A percentile compares a stretch with the other conserved stretches of the same genome.
Evolutionary conservation across 2,113 vertebrate genomes (phyloP).

Genomic region (Nothoprocta pentlandii): DNA sequence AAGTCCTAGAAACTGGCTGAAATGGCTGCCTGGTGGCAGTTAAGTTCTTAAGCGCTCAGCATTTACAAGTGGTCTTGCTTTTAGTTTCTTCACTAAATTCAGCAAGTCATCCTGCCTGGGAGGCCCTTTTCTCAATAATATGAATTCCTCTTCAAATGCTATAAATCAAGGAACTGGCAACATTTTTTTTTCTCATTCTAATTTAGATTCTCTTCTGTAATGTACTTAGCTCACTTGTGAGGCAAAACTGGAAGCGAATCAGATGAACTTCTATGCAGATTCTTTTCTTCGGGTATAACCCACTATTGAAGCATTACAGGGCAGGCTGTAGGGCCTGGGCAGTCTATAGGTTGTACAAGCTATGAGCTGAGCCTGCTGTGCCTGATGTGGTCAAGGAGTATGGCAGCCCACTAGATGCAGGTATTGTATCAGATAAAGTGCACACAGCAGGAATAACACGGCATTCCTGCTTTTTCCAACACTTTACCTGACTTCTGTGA

Average conservation of each 20-base stretch:
- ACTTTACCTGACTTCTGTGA: not conserved
- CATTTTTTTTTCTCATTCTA: not conserved
- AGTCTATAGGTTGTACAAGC: not conserved
- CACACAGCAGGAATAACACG: not conserved
- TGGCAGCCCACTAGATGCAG: slow-evolving; percentile 1
- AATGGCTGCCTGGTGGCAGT: not conserved
- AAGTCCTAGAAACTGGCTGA: not conserved
- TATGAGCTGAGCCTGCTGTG: not conserved
- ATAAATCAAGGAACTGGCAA: not conserved
- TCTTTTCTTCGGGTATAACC: not conserved
- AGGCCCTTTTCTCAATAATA: not conserved
- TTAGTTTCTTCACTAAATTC: not conserved
- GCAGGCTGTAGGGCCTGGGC: not conserved
- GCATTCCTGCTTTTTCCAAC: not conserved
- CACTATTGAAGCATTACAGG: not conserved
- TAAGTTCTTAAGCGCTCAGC: not conserved
- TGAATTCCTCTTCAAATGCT: not conserved
- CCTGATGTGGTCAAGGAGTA: not conserved
- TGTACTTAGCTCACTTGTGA: not conserved
- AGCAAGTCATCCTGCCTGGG: not conserved
- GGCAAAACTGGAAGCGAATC: not conserved
- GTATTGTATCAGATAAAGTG: not conserved
- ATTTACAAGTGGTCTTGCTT: not conserved
- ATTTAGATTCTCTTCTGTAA: not conserved
- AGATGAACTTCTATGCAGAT: not conserved